Evolutionary conservation across 2,888 invertebrate species (phyloP).

Genomic region (Acleris laterana): DNA sequence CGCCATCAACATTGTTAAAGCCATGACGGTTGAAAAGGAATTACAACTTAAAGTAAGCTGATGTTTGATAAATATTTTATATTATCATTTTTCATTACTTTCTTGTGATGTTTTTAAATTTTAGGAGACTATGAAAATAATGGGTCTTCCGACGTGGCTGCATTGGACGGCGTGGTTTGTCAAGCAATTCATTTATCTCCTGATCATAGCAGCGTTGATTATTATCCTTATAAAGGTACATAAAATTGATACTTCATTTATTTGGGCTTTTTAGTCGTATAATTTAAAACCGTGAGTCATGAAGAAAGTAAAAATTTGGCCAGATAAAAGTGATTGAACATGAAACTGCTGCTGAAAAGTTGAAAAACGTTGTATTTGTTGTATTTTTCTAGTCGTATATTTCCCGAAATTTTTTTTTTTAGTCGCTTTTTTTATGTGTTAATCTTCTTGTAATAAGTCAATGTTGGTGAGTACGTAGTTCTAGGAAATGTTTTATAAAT

Average conservation of each 20-base stretch:
- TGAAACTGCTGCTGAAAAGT: too few relatives aligned
- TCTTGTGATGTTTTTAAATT: slow-evolving; percentile 38
- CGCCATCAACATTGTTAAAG: slow-evolving; percentile 90
- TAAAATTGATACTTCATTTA: background rate
- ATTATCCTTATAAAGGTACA: slow-evolving; percentile 84
- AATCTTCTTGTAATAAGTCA: too few relatives aligned
- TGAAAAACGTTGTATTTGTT: too few relatives aligned
- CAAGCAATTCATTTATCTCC: slow-evolving; percentile 88
- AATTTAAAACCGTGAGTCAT: too few relatives aligned
- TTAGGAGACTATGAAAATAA: slow-evolving; percentile 96
- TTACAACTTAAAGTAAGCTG: slow-evolving; percentile 87
- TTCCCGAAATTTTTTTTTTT: too few relatives aligned
- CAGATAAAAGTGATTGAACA: too few relatives aligned
- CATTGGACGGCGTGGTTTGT: slow-evolving; percentile 95
- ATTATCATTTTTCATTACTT: background rate
- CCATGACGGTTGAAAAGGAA: slow-evolving; percentile 90
- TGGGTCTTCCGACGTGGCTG: slow-evolving; percentile 93
- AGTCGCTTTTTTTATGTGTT: too few relatives aligned
- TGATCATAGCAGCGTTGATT: slow-evolving; percentile 85
- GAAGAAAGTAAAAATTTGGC: too few relatives aligned
- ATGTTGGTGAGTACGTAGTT: too few relatives aligned
- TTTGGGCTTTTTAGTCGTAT: too few relatives aligned
- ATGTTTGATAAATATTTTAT: background rate
- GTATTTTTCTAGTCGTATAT: too few relatives aligned
- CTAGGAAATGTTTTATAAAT: too few relatives aligned